Percentiles rank a stretch among this genome's conserved stretches.
Conservation (phyloP, 2,797 vertebrate species). For the Acipenser oxyrinchus region DNA sequence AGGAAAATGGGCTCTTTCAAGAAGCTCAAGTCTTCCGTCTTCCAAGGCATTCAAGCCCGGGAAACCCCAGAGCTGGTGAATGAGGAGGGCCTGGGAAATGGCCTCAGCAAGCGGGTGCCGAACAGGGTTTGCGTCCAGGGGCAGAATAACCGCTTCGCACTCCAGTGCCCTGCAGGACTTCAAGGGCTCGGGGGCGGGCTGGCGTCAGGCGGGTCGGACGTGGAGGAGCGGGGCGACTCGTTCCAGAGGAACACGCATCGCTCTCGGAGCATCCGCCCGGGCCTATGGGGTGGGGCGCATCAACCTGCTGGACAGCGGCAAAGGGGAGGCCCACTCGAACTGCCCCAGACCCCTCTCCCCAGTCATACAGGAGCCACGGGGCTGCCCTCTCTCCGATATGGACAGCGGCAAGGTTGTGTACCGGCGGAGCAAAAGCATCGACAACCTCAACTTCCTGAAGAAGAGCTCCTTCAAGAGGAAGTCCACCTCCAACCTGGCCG, state of each 20-base stretch:
- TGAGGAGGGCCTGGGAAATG: neutral
- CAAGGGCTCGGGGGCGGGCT: constrained; percentile 33
- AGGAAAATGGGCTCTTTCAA: constrained; percentile 92
- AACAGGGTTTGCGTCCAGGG: constrained; percentile 30
- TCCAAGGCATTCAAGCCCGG: constrained; percentile 81
- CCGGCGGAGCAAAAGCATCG: constrained; percentile 81
- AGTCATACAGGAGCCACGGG: constrained; percentile 30
- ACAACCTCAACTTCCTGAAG: constrained; percentile 74
- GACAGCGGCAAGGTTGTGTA: constrained; percentile 52
- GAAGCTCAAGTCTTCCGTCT: constrained; percentile 82
- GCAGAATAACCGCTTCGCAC: constrained; percentile 33
- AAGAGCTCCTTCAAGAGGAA: constrained; percentile 75
- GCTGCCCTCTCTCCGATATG: constrained; percentile 35
- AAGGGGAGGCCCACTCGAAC: constrained; percentile 28
- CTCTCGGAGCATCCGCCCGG: constrained; percentile 79
- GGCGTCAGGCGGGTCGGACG: constrained; percentile 62
- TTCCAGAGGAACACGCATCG: constrained; percentile 74
- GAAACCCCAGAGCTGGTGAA: constrained; percentile 45
- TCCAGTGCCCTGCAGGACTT: constrained; percentile 23
- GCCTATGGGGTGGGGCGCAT: constrained; percentile 85
- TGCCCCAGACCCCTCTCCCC: constrained; percentile 20
- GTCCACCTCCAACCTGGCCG: constrained; percentile 54
- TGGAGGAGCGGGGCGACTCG: constrained; percentile 53
- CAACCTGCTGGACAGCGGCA: constrained; percentile 59
- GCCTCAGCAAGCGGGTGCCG: constrained; percentile 22